Conservation (phyloP, 2,113 vertebrate species). For the Mus musculus region GRCm39 chr6:127071501-127072000, state of each 20-base stretch:
- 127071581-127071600: neutral
- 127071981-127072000: neutral
- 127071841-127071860: neutral
- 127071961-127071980: neutral
- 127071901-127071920: neutral
- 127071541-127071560: neutral
- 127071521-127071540: neutral
- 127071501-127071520: neutral
- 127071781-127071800: neutral
- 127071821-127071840: neutral
- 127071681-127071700: neutral
- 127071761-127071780: neutral
- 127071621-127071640: neutral
- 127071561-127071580: neutral
- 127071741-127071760: neutral
- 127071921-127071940: neutral
- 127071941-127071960: neutral
- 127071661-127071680: neutral
- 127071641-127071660: neutral
- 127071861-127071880: neutral
- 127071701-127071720: neutral
- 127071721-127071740: neutral
- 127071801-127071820: neutral
- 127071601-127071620: neutral
- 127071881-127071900: neutral